A percentile compares a stretch with the other conserved stretches of the same genome.
phyloP scores from a whole-genome alignment of 1,140 invertebrate genomes.

The Myzus persicae region DNA sequence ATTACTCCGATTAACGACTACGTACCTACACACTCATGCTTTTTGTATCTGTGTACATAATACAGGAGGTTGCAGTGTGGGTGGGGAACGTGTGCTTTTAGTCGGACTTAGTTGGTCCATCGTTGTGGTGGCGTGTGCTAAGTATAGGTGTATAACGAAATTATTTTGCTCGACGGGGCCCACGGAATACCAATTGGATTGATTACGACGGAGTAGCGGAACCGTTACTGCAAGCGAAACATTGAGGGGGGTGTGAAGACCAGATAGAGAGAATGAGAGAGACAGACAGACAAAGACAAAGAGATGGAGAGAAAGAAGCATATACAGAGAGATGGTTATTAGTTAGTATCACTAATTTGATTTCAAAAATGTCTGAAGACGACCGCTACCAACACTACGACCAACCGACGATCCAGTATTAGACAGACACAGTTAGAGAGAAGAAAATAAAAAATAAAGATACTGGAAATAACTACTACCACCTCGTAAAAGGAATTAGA shows the following conservation, averaged over 20 bases:
- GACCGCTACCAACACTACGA: not conserved
- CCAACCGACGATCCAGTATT: no score
- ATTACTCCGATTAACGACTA: slow-evolving; percentile 32
- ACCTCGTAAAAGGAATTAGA: not conserved
- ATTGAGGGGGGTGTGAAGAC: not conserved
- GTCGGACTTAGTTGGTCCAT: not conserved
- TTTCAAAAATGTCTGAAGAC: not conserved
- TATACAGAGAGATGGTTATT: not conserved
- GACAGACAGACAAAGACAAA: no score
- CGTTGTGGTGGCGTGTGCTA: not conserved
- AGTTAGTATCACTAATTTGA: slow-evolving; percentile 18
- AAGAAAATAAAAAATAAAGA: not conserved
- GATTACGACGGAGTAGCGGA: slow-evolving; percentile 22
- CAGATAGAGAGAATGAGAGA: not conserved
- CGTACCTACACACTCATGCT: not conserved
- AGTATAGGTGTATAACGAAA: not conserved
- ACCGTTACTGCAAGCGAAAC: not conserved
- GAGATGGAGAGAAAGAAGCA: not conserved
- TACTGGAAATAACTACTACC: not conserved
- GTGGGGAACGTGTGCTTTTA: not conserved
- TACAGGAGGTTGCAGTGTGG: not conserved
- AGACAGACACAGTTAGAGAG: not conserved
- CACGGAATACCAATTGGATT: slow-evolving; percentile 39
- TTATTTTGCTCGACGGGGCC: not conserved
- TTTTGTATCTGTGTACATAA: not conserved